Percentiles rank a stretch among this genome's conserved stretches.
Evolutionary conservation across 2,888 invertebrate species (phyloP).

Genomic region (Dicyrtomina minuta): DNA sequence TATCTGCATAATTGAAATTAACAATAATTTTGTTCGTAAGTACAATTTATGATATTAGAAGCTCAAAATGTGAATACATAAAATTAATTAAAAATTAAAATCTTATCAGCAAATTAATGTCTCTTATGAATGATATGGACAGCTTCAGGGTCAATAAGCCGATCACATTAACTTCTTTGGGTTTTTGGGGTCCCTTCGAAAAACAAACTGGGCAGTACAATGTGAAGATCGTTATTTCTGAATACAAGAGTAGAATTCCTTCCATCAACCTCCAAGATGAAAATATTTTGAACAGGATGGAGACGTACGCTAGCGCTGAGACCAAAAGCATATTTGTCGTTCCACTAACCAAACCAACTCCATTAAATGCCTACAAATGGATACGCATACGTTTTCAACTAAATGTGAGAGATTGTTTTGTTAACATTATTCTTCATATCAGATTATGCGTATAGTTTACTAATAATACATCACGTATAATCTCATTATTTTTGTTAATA

Average conservation of each 20-base stretch:
- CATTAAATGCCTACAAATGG: neutral
- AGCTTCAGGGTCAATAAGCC: slow-evolving; percentile 9
- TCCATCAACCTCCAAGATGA: neutral
- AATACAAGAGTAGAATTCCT: neutral
- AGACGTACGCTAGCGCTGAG: neutral
- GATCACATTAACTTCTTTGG: neutral
- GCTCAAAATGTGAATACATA: neutral
- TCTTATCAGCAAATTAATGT: neutral
- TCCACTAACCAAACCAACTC: neutral
- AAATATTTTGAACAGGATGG: neutral
- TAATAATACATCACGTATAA: too few relatives aligned
- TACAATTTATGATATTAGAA: neutral
- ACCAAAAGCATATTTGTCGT: neutral
- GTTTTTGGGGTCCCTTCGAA: slow-evolving; percentile 24
- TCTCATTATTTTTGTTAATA: too few relatives aligned
- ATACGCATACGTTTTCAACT: slow-evolving; percentile 13
- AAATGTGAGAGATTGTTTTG: slow-evolving; percentile 8
- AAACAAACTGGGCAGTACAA: neutral
- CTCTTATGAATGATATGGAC: neutral
- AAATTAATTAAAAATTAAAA: neutral
- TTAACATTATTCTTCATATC: neutral
- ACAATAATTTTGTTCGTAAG: neutral
- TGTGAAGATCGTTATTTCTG: slow-evolving; percentile 10
- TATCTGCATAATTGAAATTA: too few relatives aligned
- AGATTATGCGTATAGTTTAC: neutral